Evolutionary conservation across 2,888 invertebrate genomes (phyloP).

Genomic region (Xylota sylvarum): DNA sequence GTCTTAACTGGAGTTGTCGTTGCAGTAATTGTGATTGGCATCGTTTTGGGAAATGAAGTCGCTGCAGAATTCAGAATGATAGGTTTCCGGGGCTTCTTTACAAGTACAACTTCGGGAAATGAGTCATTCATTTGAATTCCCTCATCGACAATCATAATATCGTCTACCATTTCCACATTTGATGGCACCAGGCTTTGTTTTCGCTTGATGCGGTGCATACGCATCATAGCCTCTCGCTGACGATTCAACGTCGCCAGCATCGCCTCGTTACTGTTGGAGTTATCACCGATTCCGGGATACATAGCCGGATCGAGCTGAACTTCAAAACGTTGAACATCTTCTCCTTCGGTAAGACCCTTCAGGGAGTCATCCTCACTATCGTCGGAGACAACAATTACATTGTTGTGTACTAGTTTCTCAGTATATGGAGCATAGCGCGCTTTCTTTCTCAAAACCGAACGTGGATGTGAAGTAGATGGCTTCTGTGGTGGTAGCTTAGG

Average conservation of each 20-base stretch:
- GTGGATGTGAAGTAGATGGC: neutral
- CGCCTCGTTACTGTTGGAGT: slow-evolving; percentile 80
- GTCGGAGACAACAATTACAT: slow-evolving; percentile 79
- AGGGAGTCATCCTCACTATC: slow-evolving; percentile 77
- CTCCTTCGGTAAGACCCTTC: slow-evolving; percentile 1
- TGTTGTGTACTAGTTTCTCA: slow-evolving; percentile 42
- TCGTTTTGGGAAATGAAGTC: neutral
- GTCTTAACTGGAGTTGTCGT: slow-evolving; percentile 2
- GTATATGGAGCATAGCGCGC: slow-evolving; percentile 60
- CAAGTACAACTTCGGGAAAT: slow-evolving; percentile 56
- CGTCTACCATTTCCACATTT: slow-evolving; percentile 79
- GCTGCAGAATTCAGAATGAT: neutral
- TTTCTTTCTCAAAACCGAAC: slow-evolving; percentile 43
- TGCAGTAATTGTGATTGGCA: neutral
- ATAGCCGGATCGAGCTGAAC: slow-evolving; percentile 78
- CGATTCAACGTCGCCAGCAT: slow-evolving; percentile 80
- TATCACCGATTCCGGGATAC: slow-evolving; percentile 75
- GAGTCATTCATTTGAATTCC: slow-evolving; percentile 64
- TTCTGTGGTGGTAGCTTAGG: slow-evolving; percentile 51
- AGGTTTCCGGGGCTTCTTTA: slow-evolving; percentile 40
- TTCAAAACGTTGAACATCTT: slow-evolving; percentile 76
- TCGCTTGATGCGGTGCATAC: slow-evolving; percentile 78
- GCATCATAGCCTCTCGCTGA: slow-evolving; percentile 79
- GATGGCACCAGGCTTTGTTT: slow-evolving; percentile 70
- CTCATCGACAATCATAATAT: slow-evolving; percentile 82